Conservation (phyloP, 2,797 vertebrate species). For the Merluccius polli region DNA sequence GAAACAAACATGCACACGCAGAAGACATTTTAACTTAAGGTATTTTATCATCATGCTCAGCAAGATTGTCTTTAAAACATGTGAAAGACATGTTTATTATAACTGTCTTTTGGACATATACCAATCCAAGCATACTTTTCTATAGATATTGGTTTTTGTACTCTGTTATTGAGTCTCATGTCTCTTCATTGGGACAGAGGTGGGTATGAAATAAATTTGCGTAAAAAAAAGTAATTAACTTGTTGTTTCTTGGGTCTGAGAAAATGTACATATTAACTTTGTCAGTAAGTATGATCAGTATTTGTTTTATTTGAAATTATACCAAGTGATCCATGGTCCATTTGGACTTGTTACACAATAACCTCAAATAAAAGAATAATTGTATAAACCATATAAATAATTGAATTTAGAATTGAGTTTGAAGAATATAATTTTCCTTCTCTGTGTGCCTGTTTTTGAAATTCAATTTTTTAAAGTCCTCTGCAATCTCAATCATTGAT, state of each 20-base stretch:
- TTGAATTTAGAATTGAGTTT: conserved; percentile 47
- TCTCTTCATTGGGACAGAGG: conserved; percentile 74
- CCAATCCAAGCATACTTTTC: conserved; percentile 83
- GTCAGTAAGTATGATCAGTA: neutral
- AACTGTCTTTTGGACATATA: conserved; percentile 74
- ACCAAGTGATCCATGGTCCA: neutral
- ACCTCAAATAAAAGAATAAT: neutral
- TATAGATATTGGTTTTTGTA: conserved; percentile 85
- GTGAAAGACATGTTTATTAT: conserved; percentile 71
- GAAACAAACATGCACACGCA: conserved; percentile 63
- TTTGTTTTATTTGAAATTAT: neutral
- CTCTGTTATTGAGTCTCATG: conserved; percentile 76
- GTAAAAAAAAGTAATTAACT: conserved; percentile 57
- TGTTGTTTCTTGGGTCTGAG: neutral
- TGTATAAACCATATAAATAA: neutral
- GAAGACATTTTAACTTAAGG: conserved; percentile 71
- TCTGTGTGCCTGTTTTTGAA: conserved; percentile 45
- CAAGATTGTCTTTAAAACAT: conserved; percentile 66
- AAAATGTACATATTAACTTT: neutral
- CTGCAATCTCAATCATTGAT: conserved; percentile 57
- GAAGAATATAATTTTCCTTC: conserved; percentile 16
- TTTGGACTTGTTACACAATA: neutral
- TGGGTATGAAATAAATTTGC: conserved; percentile 73
- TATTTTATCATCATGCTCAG: conserved; percentile 72
- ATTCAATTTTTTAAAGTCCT: conserved; percentile 64